Percentiles rank a stretch among this genome's conserved stretches.
Conservation (phyloP, 2,113 vertebrate species). For the Eulacestoma nigropectus region DNA sequence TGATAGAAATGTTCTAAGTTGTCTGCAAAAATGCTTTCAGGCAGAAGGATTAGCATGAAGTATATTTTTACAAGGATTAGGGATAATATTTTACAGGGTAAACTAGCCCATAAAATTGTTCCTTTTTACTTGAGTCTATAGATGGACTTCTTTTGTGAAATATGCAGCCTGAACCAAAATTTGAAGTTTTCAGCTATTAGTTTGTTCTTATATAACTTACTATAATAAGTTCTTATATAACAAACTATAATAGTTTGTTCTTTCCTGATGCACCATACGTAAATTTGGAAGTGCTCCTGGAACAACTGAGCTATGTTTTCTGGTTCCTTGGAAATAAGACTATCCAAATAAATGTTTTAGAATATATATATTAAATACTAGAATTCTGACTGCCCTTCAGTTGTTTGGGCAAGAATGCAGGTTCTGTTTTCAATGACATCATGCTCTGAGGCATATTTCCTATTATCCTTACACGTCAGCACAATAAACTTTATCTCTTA, state of each 20-base stretch:
- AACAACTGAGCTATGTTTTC: neutral
- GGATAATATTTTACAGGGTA: neutral
- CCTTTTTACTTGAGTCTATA: neutral
- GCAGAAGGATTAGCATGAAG: neutral
- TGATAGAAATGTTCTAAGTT: slow-evolving; percentile 8
- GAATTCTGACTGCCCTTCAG: neutral
- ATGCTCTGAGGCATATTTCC: neutral
- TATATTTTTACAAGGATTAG: slow-evolving; percentile 11
- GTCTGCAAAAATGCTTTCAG: slow-evolving; percentile 11
- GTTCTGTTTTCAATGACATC: neutral
- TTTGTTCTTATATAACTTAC: too few species aligned
- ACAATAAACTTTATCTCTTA: neutral
- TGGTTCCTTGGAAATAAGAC: neutral
- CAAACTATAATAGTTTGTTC: neutral
- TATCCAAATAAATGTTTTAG: neutral
- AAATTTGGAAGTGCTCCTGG: neutral
- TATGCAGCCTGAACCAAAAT: neutral
- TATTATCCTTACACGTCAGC: neutral
- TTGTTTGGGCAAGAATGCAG: neutral
- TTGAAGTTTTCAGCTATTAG: neutral
- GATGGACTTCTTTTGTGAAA: neutral
- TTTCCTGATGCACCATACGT: neutral
- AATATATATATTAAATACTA: neutral
- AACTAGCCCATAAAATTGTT: neutral
- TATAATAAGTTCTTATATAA: too few species aligned